A percentile compares a stretch with the other conserved stretches of the same genome.
Evolutionary conservation across 2,888 invertebrate species (phyloP).

Genomic region (Ochropleura leucogaster): DNA sequence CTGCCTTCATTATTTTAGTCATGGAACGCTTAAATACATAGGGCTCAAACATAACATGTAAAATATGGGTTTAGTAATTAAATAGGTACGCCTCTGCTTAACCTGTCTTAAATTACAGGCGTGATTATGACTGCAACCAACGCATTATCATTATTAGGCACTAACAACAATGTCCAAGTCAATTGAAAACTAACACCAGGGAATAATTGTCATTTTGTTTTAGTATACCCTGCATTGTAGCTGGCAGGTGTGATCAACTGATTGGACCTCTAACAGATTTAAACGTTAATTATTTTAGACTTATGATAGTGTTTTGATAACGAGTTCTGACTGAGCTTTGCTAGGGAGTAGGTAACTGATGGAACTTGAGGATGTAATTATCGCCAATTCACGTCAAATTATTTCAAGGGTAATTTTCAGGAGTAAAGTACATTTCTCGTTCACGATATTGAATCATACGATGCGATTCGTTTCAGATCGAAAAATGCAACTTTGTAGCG

Average conservation of each 20-base stretch:
- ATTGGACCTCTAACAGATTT: background rate
- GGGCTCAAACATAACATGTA: no score
- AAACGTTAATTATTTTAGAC: slow-evolving; percentile 4
- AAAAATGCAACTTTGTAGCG: background rate
- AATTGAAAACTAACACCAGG: slow-evolving; percentile 8
- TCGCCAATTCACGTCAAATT: background rate
- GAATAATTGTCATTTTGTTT: slow-evolving; percentile 45
- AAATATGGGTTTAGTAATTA: no score
- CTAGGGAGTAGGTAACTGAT: no score
- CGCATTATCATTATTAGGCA: background rate
- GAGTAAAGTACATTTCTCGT: no score
- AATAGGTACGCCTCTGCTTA: no score
- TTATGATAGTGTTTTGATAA: background rate
- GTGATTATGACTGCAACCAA: background rate
- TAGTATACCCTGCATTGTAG: slow-evolving; percentile 31
- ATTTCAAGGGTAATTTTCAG: background rate
- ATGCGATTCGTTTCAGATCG: background rate
- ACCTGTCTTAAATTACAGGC: no score
- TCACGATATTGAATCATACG: no score
- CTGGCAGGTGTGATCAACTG: slow-evolving; percentile 25
- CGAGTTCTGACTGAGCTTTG: background rate
- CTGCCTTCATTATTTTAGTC: no score
- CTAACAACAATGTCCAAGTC: slow-evolving; percentile 43
- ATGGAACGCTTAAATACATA: no score
- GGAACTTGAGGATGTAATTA: background rate